Evolutionary conservation across 1,140 invertebrate genomes (phyloP), one percentile per base, ranked within the genome.

Genomic region (Ericerus pela): DNA sequence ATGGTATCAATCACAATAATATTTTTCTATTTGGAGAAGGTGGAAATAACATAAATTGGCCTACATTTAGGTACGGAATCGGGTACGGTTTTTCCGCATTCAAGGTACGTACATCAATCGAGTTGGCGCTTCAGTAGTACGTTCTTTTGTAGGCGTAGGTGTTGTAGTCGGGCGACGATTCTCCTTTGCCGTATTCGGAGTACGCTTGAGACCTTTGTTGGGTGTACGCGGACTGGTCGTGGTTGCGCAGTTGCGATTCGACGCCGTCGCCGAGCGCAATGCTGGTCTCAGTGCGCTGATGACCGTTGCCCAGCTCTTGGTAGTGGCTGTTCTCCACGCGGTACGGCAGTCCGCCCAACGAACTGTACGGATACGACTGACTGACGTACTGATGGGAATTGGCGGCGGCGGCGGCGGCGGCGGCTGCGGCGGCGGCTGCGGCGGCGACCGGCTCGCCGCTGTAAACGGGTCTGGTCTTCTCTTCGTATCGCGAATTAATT

Each of bases 291-390:
- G 41, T 24, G 14, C 41, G 41, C 26, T 24, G 22, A 10, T 47
- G 41, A 2, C 41, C 41, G 14, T 47, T 47, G 16, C 41, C 41
- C 18, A 47, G 26, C 14, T 47, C 41, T 24, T 58, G 43, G 16
- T 58, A 60, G 36, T 55, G 59, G 14, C 33, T 22, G 24, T 59
- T 53, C 2, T 56, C 61, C 12, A 54, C 53, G 10, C 51, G 38
- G 24, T 57, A 56, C 28, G 57, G 51, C 10, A 38, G 54, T 5
- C 43, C 52, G n/a, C 37, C 38, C 52, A 41, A 41, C 12, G 53
- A 37, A n/a, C 33, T 55, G 12, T 51, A 6, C 3, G 5, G 26
- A 28, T 31, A 31, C 8, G 20, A 14, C 22, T 41, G 37, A 41
- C 20, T 41, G 5, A 6, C 4, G n/a, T 41, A 41, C n/a, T 41